A percentile compares a stretch with the other conserved stretches of the same genome.
phyloP scores from a whole-genome alignment of 2,888 invertebrate species.

The Volucella inflata region DNA sequence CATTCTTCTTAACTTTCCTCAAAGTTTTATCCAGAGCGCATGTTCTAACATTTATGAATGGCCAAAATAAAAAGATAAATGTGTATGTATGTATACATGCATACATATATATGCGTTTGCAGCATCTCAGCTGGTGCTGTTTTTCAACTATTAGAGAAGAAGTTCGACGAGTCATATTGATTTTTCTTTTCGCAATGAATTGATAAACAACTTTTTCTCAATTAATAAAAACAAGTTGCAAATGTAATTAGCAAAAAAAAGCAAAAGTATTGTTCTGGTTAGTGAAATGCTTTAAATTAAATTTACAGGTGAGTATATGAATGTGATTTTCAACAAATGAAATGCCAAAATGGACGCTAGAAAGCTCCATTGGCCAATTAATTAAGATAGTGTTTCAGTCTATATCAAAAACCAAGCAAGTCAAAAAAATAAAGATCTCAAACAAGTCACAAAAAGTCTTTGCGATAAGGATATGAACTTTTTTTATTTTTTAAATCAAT shows the following conservation, averaged over 20 bases:
- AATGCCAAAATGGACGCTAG: no score
- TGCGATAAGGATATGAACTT: no score
- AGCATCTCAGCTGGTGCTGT: slow-evolving; percentile 70
- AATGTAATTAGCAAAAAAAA: neutral
- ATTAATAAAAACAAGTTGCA: neutral
- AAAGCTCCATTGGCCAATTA: no score
- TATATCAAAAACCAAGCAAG: no score
- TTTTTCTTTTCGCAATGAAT: slow-evolving; percentile 58
- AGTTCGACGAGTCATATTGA: slow-evolving; percentile 49
- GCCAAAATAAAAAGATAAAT: slow-evolving; percentile 8
- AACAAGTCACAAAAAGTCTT: no score
- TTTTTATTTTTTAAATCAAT: no score
- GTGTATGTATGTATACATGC: no score
- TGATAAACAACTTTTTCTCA: slow-evolving; percentile 46
- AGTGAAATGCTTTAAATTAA: neutral
- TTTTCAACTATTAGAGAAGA: slow-evolving; percentile 21
- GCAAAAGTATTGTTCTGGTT: neutral
- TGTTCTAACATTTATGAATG: slow-evolving; percentile 70
- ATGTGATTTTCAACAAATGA: no score
- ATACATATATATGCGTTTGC: slow-evolving; percentile 48
- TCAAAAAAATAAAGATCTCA: no score
- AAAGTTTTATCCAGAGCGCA: slow-evolving; percentile 52
- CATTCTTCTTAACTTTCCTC: slow-evolving; percentile 17
- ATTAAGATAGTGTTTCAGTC: no score
- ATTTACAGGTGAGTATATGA: no score